Percentiles rank a stretch among this genome's conserved stretches.
These are phyloP conservation scores for Cheumatopsyche charites DNA, from an alignment of 1,140 invertebrate species.

Conservation along the genomic window DNA sequence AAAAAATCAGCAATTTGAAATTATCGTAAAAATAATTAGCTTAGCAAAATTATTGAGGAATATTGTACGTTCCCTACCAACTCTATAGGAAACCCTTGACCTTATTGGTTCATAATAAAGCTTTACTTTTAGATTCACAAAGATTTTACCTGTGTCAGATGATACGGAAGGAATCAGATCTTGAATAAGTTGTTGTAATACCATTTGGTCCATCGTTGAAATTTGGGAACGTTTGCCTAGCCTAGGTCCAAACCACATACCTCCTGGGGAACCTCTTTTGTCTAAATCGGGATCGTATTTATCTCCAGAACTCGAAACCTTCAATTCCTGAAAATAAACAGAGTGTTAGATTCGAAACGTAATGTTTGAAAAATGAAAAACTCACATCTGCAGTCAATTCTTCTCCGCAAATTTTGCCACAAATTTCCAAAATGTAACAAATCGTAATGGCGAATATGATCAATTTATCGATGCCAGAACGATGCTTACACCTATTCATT, in stretches of 20 bases:
- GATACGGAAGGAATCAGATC: background rate
- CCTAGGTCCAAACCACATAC: constrained; percentile 47
- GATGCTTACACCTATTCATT: background rate
- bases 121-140: background rate
- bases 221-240: constrained; percentile 39
- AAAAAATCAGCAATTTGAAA: too few relatives aligned
- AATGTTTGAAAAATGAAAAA: background rate
- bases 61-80: too few relatives aligned
- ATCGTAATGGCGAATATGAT: constrained; percentile 18
- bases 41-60: too few relatives aligned
- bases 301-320: background rate
- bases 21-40: too few relatives aligned
- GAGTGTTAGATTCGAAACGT: too few relatives aligned
- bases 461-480: background rate
- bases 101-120: too few relatives aligned
- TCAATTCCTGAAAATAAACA: constrained; percentile 18
- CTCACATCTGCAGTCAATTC: constrained; percentile 7
- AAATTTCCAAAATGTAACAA: constrained; percentile 22
- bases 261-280: constrained; percentile 34
- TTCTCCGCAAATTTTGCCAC: constrained; percentile 21
- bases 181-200: constrained; percentile 37
- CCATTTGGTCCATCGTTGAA: background rate
- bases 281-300: constrained; percentile 20
- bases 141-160: background rate
- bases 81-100: too few relatives aligned